Base-by-base conservation (phyloP, 2,888 invertebrate genomes). In the Dasysyrphus tricinctus region DNA sequence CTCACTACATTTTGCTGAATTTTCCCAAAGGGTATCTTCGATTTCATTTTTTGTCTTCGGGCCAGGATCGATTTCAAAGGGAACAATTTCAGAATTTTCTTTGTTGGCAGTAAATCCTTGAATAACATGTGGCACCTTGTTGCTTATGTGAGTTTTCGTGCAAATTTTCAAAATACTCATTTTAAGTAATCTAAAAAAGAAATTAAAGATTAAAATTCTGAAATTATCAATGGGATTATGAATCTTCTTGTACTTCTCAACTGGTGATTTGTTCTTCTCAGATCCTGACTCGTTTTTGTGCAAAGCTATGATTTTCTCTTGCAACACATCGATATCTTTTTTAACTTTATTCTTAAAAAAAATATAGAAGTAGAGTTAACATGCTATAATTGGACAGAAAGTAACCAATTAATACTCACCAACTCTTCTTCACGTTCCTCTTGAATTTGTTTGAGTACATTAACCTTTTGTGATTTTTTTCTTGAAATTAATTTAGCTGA, bases 101-200 rank as follows among this genome's bases (percentile, higher is more conserved):
- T 49, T 70, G 11, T 65, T 72, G 9, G 65, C 75, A 0, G 78
- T 47, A 12, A 86, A 86, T 59, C 82, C 82, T 16, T 34, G 54
- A 9, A 82, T 65, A 8, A 56, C 5, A 11, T 67, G 29, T 24
- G 82, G 82, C 5, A 9, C 12, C 59, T 65, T 75, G 32, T 82
- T 67, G 12, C 57, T 75, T 2, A 86, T 75, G 11, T 79, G 39
- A 0, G 82, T 82, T 6, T 67, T 72, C 0, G 86, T 86, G 32
- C 74, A 78, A 8, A 19, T 19, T 39, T 82, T 78, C 0, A 86
- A 12, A 5, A 82, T 7, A 32, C 14, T n/a, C 24, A 54, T 14
- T 5, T 70, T 29, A 1, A 86, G 63, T 39, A 75, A 54, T 39
- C 86, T 82, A 16, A 16, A 24, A 5, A 4, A 61, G n/a, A n/a